These are phyloP conservation scores for Erinaceus europaeus DNA, from an alignment of 2,113 vertebrate species.

Conservation along the genomic window DNA sequence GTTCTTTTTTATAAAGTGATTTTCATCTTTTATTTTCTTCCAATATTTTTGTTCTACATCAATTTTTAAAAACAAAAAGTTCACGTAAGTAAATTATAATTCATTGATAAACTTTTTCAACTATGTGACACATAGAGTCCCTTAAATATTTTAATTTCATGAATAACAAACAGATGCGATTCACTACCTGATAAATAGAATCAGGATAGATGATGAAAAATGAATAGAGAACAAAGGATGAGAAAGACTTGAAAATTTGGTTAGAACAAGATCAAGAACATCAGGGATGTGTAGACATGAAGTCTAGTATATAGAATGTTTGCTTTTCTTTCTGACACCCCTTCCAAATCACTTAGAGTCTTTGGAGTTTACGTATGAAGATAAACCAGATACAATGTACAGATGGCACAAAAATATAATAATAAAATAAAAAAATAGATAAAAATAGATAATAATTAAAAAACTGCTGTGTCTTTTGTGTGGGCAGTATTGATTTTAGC, in stretches of 20 bases:
- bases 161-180: not conserved
- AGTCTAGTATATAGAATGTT: not conserved
- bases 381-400: not conserved
- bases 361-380: not conserved
- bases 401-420: not conserved
- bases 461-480: not conserved
- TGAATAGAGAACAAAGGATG: not conserved
- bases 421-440: not conserved
- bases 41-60: not conserved
- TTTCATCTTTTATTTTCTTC: not conserved
- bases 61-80: slow-evolving; percentile 7
- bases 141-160: not conserved
- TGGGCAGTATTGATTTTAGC: not conserved
- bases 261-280: not conserved
- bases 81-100: not conserved
- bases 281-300: not conserved
- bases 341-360: not conserved
- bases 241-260: not conserved
- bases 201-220: not conserved
- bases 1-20: slow-evolving; percentile 25
- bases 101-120: not conserved
- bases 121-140: not conserved
- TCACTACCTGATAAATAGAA: not conserved
- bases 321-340: not conserved
- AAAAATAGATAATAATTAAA: not conserved